Evolutionary conservation across 2,888 invertebrate genomes (phyloP).

Genomic region (Ferdinandea cuprea): DNA sequence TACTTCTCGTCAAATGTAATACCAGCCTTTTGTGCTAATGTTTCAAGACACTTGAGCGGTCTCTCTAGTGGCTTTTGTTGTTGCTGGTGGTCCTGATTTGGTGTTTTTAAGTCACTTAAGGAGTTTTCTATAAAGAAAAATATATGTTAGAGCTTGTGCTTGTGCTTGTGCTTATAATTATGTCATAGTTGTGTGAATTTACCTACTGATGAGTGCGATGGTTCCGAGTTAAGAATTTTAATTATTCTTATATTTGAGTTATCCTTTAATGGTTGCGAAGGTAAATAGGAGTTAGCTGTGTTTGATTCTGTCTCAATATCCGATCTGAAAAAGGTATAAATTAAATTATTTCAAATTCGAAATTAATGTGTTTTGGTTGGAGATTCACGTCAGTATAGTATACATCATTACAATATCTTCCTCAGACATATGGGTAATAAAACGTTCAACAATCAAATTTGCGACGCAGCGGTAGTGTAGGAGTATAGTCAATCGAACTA

Average conservation of each 20-base stretch:
- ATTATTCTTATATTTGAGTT: constrained; percentile 81
- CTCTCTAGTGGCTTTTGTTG: constrained; percentile 80
- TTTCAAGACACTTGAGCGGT: constrained; percentile 88
- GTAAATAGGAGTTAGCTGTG: constrained; percentile 80
- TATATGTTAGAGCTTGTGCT: constrained; percentile 1
- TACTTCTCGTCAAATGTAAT: constrained; percentile 90
- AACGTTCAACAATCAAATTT: neutral
- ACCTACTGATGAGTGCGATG: constrained; percentile 82
- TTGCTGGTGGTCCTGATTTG: constrained; percentile 78
- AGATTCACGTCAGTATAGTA: neutral
- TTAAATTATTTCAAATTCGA: neutral
- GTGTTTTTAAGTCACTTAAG: constrained; percentile 80
- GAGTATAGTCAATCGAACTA: too few species aligned
- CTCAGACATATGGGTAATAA: constrained; percentile 2
- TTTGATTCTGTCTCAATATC: constrained; percentile 79
- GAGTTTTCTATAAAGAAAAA: constrained; percentile 55
- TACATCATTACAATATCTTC: constrained; percentile 17
- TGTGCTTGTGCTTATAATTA: neutral
- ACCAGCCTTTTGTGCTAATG: constrained; percentile 89
- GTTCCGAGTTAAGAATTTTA: constrained; percentile 76
- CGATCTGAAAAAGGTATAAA: constrained; percentile 76
- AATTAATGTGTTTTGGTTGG: neutral
- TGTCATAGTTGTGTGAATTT: constrained; percentile 78
- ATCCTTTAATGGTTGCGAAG: constrained; percentile 81
- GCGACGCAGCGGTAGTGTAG: neutral